Conservation (phyloP, 2,113 vertebrate species). For the Notiomystis cincta region DNA sequence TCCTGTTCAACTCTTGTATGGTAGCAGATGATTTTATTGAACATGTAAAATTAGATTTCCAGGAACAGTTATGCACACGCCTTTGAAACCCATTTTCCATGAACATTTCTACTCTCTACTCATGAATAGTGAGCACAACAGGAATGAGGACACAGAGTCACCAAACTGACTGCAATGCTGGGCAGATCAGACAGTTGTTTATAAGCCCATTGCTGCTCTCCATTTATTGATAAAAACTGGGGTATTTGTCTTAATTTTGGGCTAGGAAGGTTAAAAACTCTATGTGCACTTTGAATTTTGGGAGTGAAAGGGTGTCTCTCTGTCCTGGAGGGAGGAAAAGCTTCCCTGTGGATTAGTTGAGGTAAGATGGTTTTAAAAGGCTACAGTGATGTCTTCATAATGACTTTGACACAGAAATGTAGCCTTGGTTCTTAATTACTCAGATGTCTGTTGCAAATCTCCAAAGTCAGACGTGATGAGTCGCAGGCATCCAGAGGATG, state of each 20-base stretch:
- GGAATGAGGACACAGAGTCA: neutral
- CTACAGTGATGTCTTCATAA: neutral
- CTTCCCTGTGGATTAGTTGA: neutral
- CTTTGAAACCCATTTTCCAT: slow-evolving; percentile 35
- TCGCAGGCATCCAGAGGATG: neutral
- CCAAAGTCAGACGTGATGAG: neutral
- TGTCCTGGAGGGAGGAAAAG: neutral
- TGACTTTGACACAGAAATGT: slow-evolving; percentile 13
- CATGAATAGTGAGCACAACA: neutral
- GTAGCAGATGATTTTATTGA: slow-evolving; percentile 7
- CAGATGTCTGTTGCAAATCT: neutral
- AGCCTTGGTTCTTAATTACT: slow-evolving; percentile 13
- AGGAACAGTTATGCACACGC: neutral
- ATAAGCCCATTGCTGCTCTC: neutral
- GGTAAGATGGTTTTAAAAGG: neutral
- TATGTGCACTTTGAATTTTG: neutral
- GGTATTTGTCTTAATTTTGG: neutral
- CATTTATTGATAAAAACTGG: neutral
- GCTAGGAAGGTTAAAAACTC: neutral
- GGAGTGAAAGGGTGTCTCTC: neutral
- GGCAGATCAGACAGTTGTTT: neutral
- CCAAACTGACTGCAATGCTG: neutral
- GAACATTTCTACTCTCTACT: slow-evolving; percentile 25
- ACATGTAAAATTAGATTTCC: slow-evolving; percentile 48
- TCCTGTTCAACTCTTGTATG: neutral